Evolutionary conservation across 2,113 vertebrate species (phyloP).

Genomic region (Todiramphus chloris): DNA sequence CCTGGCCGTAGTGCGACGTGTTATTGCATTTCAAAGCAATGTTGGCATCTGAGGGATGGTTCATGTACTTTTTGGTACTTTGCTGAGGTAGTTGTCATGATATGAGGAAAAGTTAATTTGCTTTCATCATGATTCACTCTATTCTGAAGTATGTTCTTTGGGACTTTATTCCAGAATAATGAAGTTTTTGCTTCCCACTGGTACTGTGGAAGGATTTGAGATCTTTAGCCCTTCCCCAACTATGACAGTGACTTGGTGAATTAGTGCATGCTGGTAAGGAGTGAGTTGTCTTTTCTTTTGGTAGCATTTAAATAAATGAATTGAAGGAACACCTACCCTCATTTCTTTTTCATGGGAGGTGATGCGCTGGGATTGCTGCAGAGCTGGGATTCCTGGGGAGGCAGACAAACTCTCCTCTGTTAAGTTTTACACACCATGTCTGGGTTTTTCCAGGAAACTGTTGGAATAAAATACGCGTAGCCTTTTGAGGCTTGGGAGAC

Average conservation of each 20-base stretch:
- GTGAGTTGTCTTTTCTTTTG: neutral
- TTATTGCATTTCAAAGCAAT: neutral
- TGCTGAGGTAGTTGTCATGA: neutral
- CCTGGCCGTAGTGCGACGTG: rapidly evolving
- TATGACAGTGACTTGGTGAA: neutral
- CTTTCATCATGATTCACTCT: neutral
- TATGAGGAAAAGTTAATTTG: neutral
- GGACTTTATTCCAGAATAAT: neutral
- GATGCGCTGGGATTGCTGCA: neutral
- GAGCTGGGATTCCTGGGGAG: neutral
- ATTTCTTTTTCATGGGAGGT: neutral
- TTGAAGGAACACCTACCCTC: neutral
- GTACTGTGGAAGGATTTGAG: neutral
- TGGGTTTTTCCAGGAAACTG: slow-evolving; percentile 1
- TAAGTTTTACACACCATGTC: neutral
- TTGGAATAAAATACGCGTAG: neutral
- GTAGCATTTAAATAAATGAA: neutral
- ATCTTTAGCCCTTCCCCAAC: neutral
- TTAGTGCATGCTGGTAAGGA: neutral
- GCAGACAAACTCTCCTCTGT: neutral
- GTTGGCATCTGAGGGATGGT: neutral
- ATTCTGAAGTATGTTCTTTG: neutral
- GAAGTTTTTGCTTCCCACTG: neutral
- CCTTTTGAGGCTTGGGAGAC: neutral
- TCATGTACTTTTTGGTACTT: neutral